Evolutionary conservation across 2,888 invertebrate genomes (phyloP), one percentile per base, ranked within the genome.

Genomic region (Epistrophella euchroma): DNA sequence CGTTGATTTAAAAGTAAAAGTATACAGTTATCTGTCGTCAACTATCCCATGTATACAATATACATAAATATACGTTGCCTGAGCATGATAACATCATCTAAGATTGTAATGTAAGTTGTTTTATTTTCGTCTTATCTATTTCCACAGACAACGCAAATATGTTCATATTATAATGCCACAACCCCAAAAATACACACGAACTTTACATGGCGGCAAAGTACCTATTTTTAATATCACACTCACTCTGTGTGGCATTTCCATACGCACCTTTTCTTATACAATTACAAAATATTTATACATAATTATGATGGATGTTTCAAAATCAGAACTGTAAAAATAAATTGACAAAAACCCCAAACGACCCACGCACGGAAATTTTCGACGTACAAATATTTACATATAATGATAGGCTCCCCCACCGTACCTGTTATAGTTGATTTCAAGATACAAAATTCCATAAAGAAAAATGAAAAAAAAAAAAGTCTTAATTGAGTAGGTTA

Each of bases 351-450:
- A 2, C 40, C 22, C 37, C 60, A 64, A 47, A 47, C 45, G 68
- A 68, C 68, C 68, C 17, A 68, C 52, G 68, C 52, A 68, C 37
- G 11, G 68, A 52, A 52, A 52, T 68, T n/a, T 25, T 22, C 13
- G 35, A 35, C 25, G 28, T 1, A 62, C n/a, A 64, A 32, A 64
- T 13, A 64, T 11, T 19, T 60, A 15, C 19, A 7, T 7, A n/a
- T 43, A 17, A 45, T 45, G 9, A 43, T 9, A 43, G 15, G 10
- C 28, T 32, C 17, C 43, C 64, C 45, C 13, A 28, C 55, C 15
- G 7, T 45, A 64, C 64, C 45, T 64, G 45, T 32, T n/a, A n/a
- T 4, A 47, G 66, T 37, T 2, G 15, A 25, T 22, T 68, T n/a
- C 35, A 52, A n/a, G 25, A 4, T 11, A 37, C 13, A 35, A 50